Base-by-base conservation (phyloP, 2,797 vertebrate species). In the Coilia nasus region DNA sequence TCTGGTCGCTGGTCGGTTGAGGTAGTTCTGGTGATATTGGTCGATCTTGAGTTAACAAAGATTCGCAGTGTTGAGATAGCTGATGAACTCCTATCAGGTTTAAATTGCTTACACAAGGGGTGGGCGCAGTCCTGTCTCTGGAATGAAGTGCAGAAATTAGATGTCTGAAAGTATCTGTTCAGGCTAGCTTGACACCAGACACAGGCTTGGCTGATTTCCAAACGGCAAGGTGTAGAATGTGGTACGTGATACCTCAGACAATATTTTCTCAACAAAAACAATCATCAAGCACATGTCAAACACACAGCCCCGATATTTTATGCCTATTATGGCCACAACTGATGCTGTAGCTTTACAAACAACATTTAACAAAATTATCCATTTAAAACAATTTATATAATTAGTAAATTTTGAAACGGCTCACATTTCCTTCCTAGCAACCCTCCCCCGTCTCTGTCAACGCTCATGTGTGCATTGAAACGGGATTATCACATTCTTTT, bases 161-260 rank as follows among this genome's bases (percentile, higher is more conserved):
- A 93, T 86, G 94, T 94, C 93, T 94, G 83, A 88, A 90, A 93
- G 93, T 93, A 95, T 96, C 93, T 96, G 95, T 95, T 94, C 94
- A 90, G 94, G 93, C 95, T 93, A 93, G 94, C 94, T 94, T 93
- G 92, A 94, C 93, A 93, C 88, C 92, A 94, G 90, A 93, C 92
- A 86, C 89, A 92, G 90, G 84, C 86, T 92, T 95, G 94, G 94
- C 92, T 60, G 87, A 87, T 88, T 85, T 93, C 94, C 94, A 95
- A 92, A 88, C 87, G 71, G 87, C 84, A 92, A 92, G 91, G 89
- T 91, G 90, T 87, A 54, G 89, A 91, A 90, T 84, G 88, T n/a
- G 91, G 90, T 90, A 87, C 85, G 83, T 85, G 86, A 88, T 86
- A 87, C 11, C 46, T 80, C 86, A 86, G 81, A 62, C 83, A 14